Percentiles rank a stretch among this genome's conserved stretches.
Evolutionary conservation across 2,797 vertebrate genomes (phyloP).

Genomic region (Thalassophryne amazonica): DNA sequence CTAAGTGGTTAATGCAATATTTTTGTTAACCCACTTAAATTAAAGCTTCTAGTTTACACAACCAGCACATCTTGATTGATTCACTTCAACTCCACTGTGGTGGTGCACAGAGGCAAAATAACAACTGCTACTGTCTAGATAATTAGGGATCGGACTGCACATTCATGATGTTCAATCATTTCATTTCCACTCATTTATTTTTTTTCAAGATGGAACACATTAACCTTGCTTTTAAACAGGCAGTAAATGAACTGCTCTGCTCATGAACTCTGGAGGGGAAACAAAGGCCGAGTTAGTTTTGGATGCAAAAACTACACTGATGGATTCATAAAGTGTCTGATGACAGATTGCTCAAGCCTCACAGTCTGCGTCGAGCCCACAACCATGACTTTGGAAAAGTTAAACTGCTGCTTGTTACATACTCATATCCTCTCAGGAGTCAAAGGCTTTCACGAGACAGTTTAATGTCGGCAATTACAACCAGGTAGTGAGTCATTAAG

Average conservation of each 20-base stretch:
- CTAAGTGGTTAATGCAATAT: too few species aligned
- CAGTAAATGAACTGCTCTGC: constrained; percentile 49
- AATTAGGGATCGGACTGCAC: too few species aligned
- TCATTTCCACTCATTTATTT: constrained; percentile 64
- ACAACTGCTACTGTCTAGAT: too few species aligned
- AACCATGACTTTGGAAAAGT: constrained; percentile 44
- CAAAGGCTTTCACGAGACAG: constrained; percentile 41
- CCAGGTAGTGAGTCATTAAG: constrained; percentile 47
- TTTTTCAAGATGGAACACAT: constrained; percentile 69
- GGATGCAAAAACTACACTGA: constrained; percentile 49
- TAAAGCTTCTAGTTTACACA: too few species aligned
- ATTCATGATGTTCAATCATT: constrained; percentile 54
- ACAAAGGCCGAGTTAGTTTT: constrained; percentile 60
- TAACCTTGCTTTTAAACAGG: constrained; percentile 58
- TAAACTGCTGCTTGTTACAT: constrained; percentile 44
- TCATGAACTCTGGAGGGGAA: constrained; percentile 53
- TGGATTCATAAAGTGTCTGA: constrained; percentile 65
- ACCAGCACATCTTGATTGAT: too few species aligned
- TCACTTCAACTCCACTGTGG: too few species aligned
- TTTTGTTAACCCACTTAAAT: too few species aligned
- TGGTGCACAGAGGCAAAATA: too few species aligned
- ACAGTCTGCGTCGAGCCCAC: constrained; percentile 51
- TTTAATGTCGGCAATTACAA: constrained; percentile 57
- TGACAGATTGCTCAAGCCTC: constrained; percentile 53
- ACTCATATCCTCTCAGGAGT: constrained; percentile 47